Percentiles rank a stretch among this genome's conserved stretches.
These are phyloP conservation scores for Podotricha telesiphe DNA, from an alignment of 2,888 invertebrate species.

Conservation along the genomic window DNA sequence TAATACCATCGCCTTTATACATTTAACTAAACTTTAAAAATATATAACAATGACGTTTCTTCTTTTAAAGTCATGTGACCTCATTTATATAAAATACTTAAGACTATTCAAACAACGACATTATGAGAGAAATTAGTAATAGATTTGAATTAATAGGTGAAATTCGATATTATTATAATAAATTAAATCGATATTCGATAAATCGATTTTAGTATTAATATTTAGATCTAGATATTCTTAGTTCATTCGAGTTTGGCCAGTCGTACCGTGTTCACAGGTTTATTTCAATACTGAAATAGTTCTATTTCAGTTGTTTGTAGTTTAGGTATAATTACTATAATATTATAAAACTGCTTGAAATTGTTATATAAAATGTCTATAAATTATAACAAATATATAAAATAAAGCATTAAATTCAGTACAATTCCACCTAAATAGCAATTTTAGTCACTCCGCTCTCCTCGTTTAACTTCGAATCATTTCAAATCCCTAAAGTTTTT, in stretches of 20 bases:
- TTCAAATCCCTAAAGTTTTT: no score
- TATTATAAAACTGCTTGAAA: not conserved
- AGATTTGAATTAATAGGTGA: not conserved
- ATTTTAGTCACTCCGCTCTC: no score
- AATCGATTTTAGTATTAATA: not conserved
- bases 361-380: not conserved
- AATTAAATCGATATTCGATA: not conserved
- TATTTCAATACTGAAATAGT: not conserved
- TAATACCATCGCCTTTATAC: no score
- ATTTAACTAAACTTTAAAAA: no score
- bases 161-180: no score
- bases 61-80: no score
- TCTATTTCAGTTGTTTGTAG: not conserved
- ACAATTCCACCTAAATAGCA: no score
- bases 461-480: no score
- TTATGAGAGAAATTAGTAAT: not conserved
- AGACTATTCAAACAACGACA: not conserved
- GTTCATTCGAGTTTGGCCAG: not conserved
- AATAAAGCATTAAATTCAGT: no score
- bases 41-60: not conserved
- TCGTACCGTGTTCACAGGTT: conserved; percentile 10
- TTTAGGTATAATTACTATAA: not conserved
- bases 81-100: not conserved
- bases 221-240: not conserved
- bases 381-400: no score